These are phyloP conservation scores for Triplophysa siluroides DNA, from an alignment of 2,113 vertebrate genomes.

Conservation along the genomic window DNA sequence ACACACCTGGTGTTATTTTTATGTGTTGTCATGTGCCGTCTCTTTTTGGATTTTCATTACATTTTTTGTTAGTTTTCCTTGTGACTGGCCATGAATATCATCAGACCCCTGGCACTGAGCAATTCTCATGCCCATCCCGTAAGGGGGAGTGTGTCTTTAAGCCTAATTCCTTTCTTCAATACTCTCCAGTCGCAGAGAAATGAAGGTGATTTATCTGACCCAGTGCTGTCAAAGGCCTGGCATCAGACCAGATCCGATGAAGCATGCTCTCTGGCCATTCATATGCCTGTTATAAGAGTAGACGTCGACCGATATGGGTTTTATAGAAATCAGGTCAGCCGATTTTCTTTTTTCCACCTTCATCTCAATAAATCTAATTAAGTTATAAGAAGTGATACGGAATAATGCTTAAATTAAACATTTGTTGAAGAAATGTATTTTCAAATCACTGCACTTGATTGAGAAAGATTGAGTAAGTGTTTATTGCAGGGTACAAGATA, in stretches of 20 bases:
- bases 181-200: slow-evolving; percentile 40
- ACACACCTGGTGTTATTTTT: background rate
- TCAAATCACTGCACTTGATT: too few species aligned
- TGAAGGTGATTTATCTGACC: slow-evolving; percentile 54
- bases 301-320: too few species aligned
- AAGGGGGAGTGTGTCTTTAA: slow-evolving; percentile 34
- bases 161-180: slow-evolving; percentile 36
- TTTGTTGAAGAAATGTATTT: too few species aligned
- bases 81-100: background rate
- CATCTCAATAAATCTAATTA: too few species aligned
- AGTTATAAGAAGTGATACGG: too few species aligned
- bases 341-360: too few species aligned
- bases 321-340: too few species aligned
- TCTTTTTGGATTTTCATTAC: background rate
- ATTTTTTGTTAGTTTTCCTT: background rate
- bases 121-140: slow-evolving; percentile 22
- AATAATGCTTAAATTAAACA: too few species aligned
- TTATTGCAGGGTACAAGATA: too few species aligned
- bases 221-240: slow-evolving; percentile 52
- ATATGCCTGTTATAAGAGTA: slow-evolving; percentile 50
- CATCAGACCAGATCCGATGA: slow-evolving; percentile 48
- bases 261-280: slow-evolving; percentile 30
- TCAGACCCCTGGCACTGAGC: slow-evolving; percentile 9
- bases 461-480: too few species aligned
- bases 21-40: background rate